Evolutionary conservation across 2,113 vertebrate genomes (phyloP), one percentile per base, ranked within the genome.

Genomic region (Brienomyrus longianalis): DNA sequence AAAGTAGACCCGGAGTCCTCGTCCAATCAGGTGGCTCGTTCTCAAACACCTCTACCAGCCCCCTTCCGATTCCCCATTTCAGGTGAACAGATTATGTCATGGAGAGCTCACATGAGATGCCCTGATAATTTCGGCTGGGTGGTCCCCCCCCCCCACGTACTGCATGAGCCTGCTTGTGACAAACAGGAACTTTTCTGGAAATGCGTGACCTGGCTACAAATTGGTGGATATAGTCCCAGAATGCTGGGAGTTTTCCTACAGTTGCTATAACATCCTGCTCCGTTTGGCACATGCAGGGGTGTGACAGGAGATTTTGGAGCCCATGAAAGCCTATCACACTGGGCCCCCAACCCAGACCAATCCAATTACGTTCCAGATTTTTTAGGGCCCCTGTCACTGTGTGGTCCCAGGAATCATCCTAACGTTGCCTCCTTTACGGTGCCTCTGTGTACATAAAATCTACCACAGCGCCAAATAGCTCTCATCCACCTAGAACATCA

Each of bases 31-130:
- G 2, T 52, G 50, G 48, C 8, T 52, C 13, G 0, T 19, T 54
- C 13, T 39, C 8, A 19, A 87, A 21, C 50, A 52, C 51, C 48
- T 31, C 17, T 31, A 2, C 50, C 83, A 35, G 50, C 31, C 86
- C 50, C 31, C 31, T 31, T 50, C 23, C n/a, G 5, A 48, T n/a
- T n/a, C 23, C 83, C 27, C 11, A 31, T 54, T 87, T 35, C 86
- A 87, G 86, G 23, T 39, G 35, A 31, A 39, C 70, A 89, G 48
- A 89, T 50, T 62, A 27, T 47, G 47, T 43, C 27, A 35, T 48
- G n/a, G 91, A 93, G 94, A 91, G 92, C 92, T 91, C 91, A 91
- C 90, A 88, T 70, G 91, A 92, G 94, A 94, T 92, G 17, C 39
- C 70, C 74, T 21, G 70, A 9, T 54, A 4, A 48, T 35, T 43